phyloP scores from a whole-genome alignment of 2,113 vertebrate species.

The Corvus moneduloides region DNA sequence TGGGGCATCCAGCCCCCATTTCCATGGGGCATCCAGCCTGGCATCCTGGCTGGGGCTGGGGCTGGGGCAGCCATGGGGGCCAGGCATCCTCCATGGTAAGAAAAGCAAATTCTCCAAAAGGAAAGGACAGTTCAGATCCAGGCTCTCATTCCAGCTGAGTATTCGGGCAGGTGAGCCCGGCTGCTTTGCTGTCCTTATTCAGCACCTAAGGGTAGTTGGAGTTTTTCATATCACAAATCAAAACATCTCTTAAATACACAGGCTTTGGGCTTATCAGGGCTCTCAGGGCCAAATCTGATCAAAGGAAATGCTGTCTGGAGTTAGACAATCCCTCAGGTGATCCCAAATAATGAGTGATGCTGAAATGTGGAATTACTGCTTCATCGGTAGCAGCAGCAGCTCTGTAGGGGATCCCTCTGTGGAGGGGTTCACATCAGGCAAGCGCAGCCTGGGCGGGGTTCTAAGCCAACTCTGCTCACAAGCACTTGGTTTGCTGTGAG shows the following conservation, averaged over 20 bases:
- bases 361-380: not conserved
- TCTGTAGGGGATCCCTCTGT: not conserved
- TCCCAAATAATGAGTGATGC: not conserved
- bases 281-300: not conserved
- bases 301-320: not conserved
- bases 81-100: not conserved
- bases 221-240: fast-evolving
- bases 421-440: not conserved
- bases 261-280: not conserved
- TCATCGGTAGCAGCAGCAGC: not conserved
- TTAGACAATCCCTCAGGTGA: not conserved
- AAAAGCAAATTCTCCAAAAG: not conserved
- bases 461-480: not conserved
- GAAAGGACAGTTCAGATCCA: not conserved
- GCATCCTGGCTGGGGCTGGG: not conserved
- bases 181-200: not conserved
- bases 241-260: not conserved
- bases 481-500: not conserved
- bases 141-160: not conserved
- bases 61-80: not conserved
- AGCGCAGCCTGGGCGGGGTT: not conserved
- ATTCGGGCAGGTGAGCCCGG: not conserved
- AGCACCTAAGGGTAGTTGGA: not conserved
- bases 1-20: too few relatives aligned
- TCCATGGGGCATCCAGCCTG: not conserved